Base-by-base conservation (phyloP, 2,797 vertebrate species). In the Margarornis squamiger region DNA sequence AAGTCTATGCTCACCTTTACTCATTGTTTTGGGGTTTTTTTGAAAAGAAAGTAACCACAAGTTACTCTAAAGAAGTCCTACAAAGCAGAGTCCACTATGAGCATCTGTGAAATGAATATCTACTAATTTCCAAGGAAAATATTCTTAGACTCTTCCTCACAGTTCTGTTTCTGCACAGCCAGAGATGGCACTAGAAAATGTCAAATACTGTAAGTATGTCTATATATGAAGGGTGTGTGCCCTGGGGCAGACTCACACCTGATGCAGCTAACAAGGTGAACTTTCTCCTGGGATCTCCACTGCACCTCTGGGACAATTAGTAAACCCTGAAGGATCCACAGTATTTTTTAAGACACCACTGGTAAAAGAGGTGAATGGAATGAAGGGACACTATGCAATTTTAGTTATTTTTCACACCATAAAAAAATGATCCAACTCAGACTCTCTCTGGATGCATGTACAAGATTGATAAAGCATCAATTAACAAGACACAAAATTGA, bases 401-500 rank as follows among this genome's bases (percentile, higher is more conserved):
- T 72, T 88, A 39, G 85, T 93, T 95, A 48, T 95, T 95, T 82
- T 95, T 81, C 48, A 59, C 24, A 51, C 63, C 21, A 43, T 51
- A 49, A 90, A 92, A 91, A 93, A 86, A 55, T 22, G 45, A 86
- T 51, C 45, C 52, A 86, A 8, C 48, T 43, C 41, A 81, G 52
- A 67, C 84, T 68, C 63, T 38, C 66, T 78, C 79, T 2, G 7
- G 66, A 61, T 57, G 61, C 23, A 73, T 62, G 77, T 71, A 92
- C 49, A 81, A 89, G 48, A 77, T 30, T 85, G 68, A 92, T 92
- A 92, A 92, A 95, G 57, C 29, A 67, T 70, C 87, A 83, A 68
- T 95, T 96, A 96, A 93, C 68, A 87, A 92, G 66, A 90, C 65
- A 88, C 30, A 84, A 72, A 88, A 89, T 59, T 81, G 34, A 80